Evolutionary conservation across 2,888 invertebrate species (phyloP), one percentile per base, ranked within the genome.

Genomic region (Theretra japonica): DNA sequence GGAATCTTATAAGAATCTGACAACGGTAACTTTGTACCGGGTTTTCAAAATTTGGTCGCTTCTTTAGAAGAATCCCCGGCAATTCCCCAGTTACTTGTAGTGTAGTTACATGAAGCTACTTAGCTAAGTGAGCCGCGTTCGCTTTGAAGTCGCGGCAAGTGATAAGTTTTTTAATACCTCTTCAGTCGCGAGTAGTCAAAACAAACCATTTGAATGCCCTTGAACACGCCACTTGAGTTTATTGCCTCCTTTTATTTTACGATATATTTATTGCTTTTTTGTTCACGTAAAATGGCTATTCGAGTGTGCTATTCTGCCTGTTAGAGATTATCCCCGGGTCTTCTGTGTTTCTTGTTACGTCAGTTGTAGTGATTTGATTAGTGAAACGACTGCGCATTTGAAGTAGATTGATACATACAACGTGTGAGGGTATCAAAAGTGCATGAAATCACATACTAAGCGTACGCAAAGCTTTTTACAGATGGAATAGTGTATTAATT

Each of bases 191-290:
- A 85, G 90, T 85, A 93, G 92, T 92, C 94, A 92, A 89, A 94
- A 94, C 94, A 94, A 94, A 94, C 93, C 93, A 86, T 94, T 94
- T 90, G 89, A 86, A 85, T 79, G 86, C 85, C 82, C 89, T 90
- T 88, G 82, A 85, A 84, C 85, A 79, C 76, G 79, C 89, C 92
- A 93, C 94, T 94, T 88, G 92, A 93, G 85, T 88, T 88, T 89
- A 90, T 86, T 82, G 81, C 81, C 84, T 83, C 75, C 81, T 81
- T 87, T 87, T 82, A 86, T 90, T 93, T 90, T 88, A 88, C 86
- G 84, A 78, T 86, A 87, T 88, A 88, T 90, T 91, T 88, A 90
- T 87, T 89, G 83, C 72, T 82, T 82, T 83, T 86, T 83, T 68
- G 68, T 65, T 41, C 23, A 68, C 48, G 53, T 69, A 72, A 69